Conservation (phyloP, 2,888 invertebrate species). For the Drosophila histrio region DNA sequence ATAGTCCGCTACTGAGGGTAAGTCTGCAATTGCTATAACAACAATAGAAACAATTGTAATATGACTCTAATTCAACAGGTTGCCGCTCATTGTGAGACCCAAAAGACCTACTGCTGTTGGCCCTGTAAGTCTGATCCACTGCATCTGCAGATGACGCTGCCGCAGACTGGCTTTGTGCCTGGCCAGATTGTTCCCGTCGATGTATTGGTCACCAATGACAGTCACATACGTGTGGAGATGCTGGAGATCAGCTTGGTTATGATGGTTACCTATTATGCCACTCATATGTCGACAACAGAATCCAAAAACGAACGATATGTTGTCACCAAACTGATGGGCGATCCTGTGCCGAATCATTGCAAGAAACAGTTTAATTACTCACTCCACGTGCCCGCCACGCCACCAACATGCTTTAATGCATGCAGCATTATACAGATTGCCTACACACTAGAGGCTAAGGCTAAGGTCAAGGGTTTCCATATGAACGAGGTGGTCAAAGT, state of each 20-base stretch:
- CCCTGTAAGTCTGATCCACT: slow-evolving; percentile 75
- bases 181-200: slow-evolving; percentile 75
- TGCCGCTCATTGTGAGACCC: slow-evolving; percentile 61
- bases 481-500: slow-evolving; percentile 59
- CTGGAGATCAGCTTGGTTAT: slow-evolving; percentile 71
- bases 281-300: slow-evolving; percentile 21
- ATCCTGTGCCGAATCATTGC: slow-evolving; percentile 61
- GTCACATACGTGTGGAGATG: slow-evolving; percentile 84
- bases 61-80: slow-evolving; percentile 47
- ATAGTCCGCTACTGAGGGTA: slow-evolving; percentile 63
- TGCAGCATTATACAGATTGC: slow-evolving; percentile 78
- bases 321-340: slow-evolving; percentile 67
- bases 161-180: slow-evolving; percentile 81
- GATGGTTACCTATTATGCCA: slow-evolving; percentile 66
- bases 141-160: slow-evolving; percentile 65
- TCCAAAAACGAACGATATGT: slow-evolving; percentile 59
- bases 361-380: slow-evolving; percentile 69
- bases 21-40: background rate
- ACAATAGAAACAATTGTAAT: no score
- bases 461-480: slow-evolving; percentile 71
- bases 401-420: slow-evolving; percentile 76
- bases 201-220: slow-evolving; percentile 86
- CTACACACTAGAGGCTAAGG: slow-evolving; percentile 78
- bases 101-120: slow-evolving; percentile 78
- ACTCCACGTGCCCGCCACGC: slow-evolving; percentile 79